Conservation (phyloP, 1,140 invertebrate species). For the Bombus sibiricus region DNA sequence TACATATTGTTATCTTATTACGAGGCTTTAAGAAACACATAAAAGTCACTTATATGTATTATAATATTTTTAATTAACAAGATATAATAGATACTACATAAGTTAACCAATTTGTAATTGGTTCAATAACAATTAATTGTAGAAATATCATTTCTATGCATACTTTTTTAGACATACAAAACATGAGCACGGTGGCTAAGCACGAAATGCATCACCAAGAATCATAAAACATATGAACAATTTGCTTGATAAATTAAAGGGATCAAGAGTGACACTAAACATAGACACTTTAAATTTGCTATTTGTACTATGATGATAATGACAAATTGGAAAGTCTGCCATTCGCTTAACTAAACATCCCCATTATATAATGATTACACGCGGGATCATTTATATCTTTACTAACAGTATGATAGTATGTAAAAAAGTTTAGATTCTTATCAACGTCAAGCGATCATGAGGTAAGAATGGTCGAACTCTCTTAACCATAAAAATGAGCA, state of each 20-base stretch:
- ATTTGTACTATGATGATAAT: constrained; percentile 66
- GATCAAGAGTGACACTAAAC: constrained; percentile 54
- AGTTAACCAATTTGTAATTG: constrained; percentile 12
- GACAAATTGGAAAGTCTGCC: constrained; percentile 39
- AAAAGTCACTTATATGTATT: constrained; percentile 11
- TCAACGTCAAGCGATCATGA: constrained; percentile 25
- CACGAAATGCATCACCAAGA: constrained; percentile 6
- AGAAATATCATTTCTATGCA: neutral
- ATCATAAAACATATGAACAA: constrained; percentile 33
- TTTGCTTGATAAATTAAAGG: constrained; percentile 26
- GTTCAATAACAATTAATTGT: constrained; percentile 28
- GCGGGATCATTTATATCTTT: constrained; percentile 9
- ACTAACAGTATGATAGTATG: constrained; percentile 36
- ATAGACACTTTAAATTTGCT: constrained; percentile 66
- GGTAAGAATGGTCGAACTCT: constrained; percentile 1
- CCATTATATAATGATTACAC: neutral
- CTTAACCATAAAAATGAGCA: constrained; percentile 15
- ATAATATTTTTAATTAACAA: constrained; percentile 39
- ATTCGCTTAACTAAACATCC: constrained; percentile 33
- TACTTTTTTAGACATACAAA: constrained; percentile 19
- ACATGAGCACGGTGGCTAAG: constrained; percentile 20
- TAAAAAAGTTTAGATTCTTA: constrained; percentile 52
- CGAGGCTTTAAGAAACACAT: neutral
- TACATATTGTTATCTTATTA: neutral
- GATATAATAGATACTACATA: constrained; percentile 37